phyloP scores from a whole-genome alignment of 2,797 vertebrate species.

The Hylomyscus alleni region DNA sequence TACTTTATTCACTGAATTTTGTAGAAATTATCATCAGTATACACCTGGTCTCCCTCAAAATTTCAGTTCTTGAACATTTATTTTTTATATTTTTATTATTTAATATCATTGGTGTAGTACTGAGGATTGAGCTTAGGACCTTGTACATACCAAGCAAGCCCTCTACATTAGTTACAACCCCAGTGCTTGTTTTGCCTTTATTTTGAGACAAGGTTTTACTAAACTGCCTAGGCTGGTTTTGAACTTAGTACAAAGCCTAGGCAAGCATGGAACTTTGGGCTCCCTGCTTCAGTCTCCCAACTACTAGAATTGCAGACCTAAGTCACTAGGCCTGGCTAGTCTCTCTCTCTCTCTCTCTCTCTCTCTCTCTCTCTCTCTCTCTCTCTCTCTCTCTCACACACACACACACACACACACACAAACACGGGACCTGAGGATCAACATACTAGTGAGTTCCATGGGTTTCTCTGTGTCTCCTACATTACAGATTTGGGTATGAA shows the following conservation, averaged over 20 bases:
- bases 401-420: too few species aligned
- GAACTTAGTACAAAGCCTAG: neutral
- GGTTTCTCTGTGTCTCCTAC: slow-evolving; percentile 21
- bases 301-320: neutral
- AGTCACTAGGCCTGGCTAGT: neutral
- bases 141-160: neutral
- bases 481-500: slow-evolving; percentile 47
- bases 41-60: neutral
- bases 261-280: neutral
- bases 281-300: neutral
- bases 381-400: too few species aligned
- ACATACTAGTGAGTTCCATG: neutral
- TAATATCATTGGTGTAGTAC: neutral
- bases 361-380: too few species aligned
- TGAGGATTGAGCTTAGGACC: neutral
- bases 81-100: neutral
- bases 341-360: too few species aligned
- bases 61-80: neutral
- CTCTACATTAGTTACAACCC: neutral
- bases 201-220: neutral
- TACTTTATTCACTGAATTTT: slow-evolving; percentile 40
- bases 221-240: neutral
- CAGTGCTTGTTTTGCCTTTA: neutral
- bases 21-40: slow-evolving; percentile 43
- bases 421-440: neutral